Evolutionary conservation across 2,888 invertebrate genomes (phyloP), one percentile per base, ranked within the genome.

Genomic region (Dicranocentrus wangi): DNA sequence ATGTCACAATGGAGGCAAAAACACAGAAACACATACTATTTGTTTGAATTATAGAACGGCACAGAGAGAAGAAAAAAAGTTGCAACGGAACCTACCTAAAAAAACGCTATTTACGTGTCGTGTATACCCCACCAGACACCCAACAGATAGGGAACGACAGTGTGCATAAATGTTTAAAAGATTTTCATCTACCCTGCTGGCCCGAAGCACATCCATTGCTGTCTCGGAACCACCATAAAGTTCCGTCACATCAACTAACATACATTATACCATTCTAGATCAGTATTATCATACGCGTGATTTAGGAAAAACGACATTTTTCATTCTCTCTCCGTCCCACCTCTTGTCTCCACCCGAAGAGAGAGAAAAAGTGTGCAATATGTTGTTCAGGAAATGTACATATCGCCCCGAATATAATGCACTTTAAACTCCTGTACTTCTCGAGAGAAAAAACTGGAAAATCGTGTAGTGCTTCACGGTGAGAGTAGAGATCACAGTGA

Each of bases 281-380:
- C 61, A 61, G 61, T 28, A 76, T 68, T 76, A 68, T 76, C 68
- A 27, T 58, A 39, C 13, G 39, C 69, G 51, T 77, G 76, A 77
- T 69, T 68, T 61, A 39, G 25, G 68, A 28, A 69, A n/a, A 77
- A 69, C 53, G 27, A 70, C 63, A 77, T 77, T 77, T 70, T 76
- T 76, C 61, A 75, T 66, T 55, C 53, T 32, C 2, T 39, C 55
- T 47, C 47, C 47, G n/a, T n/a, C 47, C n/a, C n/a, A n/a, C n/a
- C n/a, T n/a, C n/a, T n/a, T n/a, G n/a, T n/a, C n/a, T n/a, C n/a
- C n/a, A n/a, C n/a, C n/a, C n/a, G n/a, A n/a, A n/a, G n/a, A 47
- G 47, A 47, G 3, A n/a, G n/a, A 47, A 47, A n/a, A 8, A 13
- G 17, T n/a, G n/a, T n/a, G 7, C 10, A 47, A 47, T 47, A 47